These are phyloP conservation scores for Miichthys miiuy DNA, from an alignment of 2,797 vertebrate genomes.

Conservation along the genomic window DNA sequence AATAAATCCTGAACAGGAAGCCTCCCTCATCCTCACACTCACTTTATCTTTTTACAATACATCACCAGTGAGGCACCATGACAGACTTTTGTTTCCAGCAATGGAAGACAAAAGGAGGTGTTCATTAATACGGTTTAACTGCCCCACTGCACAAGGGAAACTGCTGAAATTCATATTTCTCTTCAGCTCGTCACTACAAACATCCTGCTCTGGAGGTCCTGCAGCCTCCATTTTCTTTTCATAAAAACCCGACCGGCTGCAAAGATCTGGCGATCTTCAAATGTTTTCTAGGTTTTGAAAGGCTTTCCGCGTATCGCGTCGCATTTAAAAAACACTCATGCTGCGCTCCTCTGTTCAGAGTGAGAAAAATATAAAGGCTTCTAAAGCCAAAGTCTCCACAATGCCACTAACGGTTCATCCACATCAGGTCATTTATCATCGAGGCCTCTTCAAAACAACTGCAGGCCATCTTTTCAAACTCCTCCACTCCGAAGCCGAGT, in stretches of 20 bases:
- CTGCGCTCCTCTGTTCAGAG: not conserved
- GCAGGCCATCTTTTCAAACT: slow-evolving; percentile 70
- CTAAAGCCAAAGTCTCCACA: slow-evolving; percentile 39
- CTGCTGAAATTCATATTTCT: slow-evolving; percentile 57
- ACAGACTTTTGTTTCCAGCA: slow-evolving; percentile 70
- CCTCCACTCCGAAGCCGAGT: slow-evolving; percentile 43
- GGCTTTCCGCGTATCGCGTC: not conserved
- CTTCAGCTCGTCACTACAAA: slow-evolving; percentile 48
- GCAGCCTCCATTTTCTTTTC: slow-evolving; percentile 21
- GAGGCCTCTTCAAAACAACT: slow-evolving; percentile 74
- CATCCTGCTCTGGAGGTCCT: slow-evolving; percentile 28
- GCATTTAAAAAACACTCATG: slow-evolving; percentile 10
- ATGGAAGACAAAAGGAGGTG: slow-evolving; percentile 62
- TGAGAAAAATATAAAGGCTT: slow-evolving; percentile 29
- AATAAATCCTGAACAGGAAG: slow-evolving; percentile 71
- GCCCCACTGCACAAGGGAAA: slow-evolving; percentile 49
- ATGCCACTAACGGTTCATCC: slow-evolving; percentile 49
- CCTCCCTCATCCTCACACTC: slow-evolving; percentile 46
- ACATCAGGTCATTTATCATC: slow-evolving; percentile 67
- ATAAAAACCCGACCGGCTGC: slow-evolving; percentile 8
- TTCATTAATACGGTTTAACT: slow-evolving; percentile 73
- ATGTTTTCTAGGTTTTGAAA: slow-evolving; percentile 9
- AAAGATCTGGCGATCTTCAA: slow-evolving; percentile 19
- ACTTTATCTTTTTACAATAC: slow-evolving; percentile 64
- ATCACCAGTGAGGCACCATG: slow-evolving; percentile 53